Percentiles rank a stretch among this genome's conserved stretches.
Evolutionary conservation across 2,113 vertebrate genomes (phyloP).

Genomic region (Syngnathus typhle): DNA sequence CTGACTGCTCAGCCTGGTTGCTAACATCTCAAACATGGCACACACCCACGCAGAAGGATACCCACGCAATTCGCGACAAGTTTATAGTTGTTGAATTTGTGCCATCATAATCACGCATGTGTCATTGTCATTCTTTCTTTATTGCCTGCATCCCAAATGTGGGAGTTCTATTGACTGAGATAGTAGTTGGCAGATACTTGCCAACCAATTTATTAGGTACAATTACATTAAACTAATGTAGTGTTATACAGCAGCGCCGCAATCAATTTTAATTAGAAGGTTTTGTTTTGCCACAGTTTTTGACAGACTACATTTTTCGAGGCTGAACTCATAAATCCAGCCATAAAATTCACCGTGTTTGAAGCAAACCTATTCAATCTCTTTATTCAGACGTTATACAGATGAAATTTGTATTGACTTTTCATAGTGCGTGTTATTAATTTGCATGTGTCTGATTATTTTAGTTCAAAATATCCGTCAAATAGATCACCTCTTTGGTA

Average conservation of each 20-base stretch:
- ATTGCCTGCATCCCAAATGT: constrained; percentile 26
- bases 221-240: constrained; percentile 6
- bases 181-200: constrained; percentile 5
- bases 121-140: constrained; percentile 21
- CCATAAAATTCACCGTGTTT: neutral
- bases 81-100: constrained; percentile 30
- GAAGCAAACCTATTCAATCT: neutral
- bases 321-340: neutral
- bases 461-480: neutral
- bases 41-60: neutral
- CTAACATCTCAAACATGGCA: constrained; percentile 58
- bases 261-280: neutral
- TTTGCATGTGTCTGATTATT: neutral
- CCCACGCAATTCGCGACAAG: constrained; percentile 3
- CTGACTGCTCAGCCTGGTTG: constrained; percentile 61
- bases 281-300: neutral
- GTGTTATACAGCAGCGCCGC: neutral
- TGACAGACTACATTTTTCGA: neutral
- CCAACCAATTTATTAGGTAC: neutral
- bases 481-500: neutral
- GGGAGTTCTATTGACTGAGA: constrained; percentile 12
- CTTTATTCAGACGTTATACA: neutral
- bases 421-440: neutral
- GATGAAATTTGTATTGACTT: neutral
- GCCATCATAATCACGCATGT: constrained; percentile 7